phyloP scores from a whole-genome alignment of 2,797 vertebrate species.

The Tinamus major region DNA sequence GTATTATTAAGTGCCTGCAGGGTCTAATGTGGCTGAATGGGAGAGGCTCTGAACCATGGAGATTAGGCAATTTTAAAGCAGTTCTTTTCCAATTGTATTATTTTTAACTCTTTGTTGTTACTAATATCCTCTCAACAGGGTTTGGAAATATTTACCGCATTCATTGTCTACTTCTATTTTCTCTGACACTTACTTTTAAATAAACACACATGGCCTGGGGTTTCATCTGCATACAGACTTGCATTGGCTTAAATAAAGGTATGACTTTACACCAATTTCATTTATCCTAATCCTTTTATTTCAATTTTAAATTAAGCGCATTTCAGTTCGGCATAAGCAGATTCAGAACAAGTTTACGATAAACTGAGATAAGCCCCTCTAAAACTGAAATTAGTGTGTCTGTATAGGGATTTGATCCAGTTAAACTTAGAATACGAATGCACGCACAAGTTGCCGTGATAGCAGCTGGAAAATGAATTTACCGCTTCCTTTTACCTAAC shows the following conservation, averaged over 20 bases:
- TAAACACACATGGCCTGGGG: neutral
- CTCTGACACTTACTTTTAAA: neutral
- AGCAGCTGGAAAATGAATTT: conserved; percentile 35
- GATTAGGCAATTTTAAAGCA: conserved; percentile 62
- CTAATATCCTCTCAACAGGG: neutral
- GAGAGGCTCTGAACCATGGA: conserved; percentile 48
- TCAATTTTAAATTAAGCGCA: conserved; percentile 53
- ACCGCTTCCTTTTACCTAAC: neutral
- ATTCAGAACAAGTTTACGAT: conserved; percentile 57
- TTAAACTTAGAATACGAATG: conserved; percentile 7
- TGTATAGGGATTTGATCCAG: conserved; percentile 8
- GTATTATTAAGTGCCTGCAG: conserved; percentile 64
- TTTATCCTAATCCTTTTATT: conserved; percentile 62
- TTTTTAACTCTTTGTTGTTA: conserved; percentile 59
- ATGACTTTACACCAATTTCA: conserved; percentile 54
- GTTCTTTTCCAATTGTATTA: conserved; percentile 50
- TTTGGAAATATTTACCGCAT: neutral
- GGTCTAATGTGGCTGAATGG: conserved; percentile 58
- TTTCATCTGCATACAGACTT: conserved; percentile 11
- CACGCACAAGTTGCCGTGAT: neutral
- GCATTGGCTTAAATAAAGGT: conserved; percentile 53
- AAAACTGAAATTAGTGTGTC: conserved; percentile 58
- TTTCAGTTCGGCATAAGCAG: neutral
- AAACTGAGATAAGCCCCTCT: conserved; percentile 59
- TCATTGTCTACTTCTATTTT: conserved; percentile 12